Conservation (phyloP, 2,113 vertebrate species). For the Tinamus guttatus region DNA sequence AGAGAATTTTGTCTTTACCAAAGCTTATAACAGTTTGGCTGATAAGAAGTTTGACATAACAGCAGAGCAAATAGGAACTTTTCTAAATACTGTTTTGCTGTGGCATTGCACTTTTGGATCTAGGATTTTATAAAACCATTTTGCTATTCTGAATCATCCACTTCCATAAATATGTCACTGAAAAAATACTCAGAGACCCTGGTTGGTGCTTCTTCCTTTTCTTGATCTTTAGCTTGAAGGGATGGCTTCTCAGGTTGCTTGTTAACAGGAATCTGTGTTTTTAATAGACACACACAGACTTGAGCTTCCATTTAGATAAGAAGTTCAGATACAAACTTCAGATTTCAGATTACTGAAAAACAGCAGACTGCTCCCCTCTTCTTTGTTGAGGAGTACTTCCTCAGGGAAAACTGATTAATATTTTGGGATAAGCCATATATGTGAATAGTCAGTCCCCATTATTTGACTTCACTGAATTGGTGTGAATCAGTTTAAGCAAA, state of each 20-base stretch:
- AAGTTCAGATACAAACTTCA: not conserved
- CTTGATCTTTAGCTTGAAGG: conserved; percentile 21
- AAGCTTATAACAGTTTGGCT: not conserved
- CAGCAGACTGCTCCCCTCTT: not conserved
- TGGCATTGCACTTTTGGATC: not conserved
- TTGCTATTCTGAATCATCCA: conserved; percentile 82
- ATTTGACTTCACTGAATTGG: not conserved
- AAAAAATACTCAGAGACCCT: conserved; percentile 91
- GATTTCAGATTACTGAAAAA: not conserved
- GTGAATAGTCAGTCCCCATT: not conserved
- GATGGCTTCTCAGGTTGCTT: not conserved
- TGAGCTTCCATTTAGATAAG: not conserved
- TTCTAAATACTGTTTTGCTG: conserved; percentile 14
- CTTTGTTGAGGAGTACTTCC: not conserved
- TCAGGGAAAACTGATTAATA: not conserved
- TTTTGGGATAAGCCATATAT: not conserved
- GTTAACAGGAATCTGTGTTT: conserved; percentile 63
- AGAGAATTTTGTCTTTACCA: not conserved
- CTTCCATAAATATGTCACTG: conserved; percentile 93
- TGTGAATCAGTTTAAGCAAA: not conserved
- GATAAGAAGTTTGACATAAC: not conserved
- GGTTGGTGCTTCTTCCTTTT: conserved; percentile 80
- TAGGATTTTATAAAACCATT: not conserved
- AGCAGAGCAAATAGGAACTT: conserved; percentile 5
- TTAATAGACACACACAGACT: too few relatives aligned